Conservation (phyloP, 2,113 vertebrate species). For the Corythaixoides concolor region DNA sequence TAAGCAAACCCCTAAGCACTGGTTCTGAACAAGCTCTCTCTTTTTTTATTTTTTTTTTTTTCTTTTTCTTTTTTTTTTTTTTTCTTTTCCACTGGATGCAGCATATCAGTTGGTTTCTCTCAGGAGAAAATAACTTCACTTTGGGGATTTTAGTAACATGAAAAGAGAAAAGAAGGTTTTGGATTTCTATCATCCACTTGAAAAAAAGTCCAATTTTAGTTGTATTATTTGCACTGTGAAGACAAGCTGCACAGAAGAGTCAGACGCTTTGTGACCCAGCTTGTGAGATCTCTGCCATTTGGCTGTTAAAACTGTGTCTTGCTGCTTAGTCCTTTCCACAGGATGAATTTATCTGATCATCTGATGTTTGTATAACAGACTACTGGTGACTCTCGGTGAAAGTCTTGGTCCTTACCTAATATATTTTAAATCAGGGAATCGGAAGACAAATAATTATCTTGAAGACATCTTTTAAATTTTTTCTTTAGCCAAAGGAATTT, state of each 20-base stretch:
- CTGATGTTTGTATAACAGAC: neutral
- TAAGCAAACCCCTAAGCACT: slow-evolving; percentile 64
- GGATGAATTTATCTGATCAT: neutral
- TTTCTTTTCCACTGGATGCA: neutral
- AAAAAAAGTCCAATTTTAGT: neutral
- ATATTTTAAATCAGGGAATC: neutral
- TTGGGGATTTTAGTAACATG: neutral
- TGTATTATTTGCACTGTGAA: neutral
- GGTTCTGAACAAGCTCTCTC: slow-evolving; percentile 44
- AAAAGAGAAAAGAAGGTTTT: neutral
- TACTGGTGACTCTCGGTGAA: fast-evolving
- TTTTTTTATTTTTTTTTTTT: neutral
- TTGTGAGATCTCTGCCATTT: neutral
- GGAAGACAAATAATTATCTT: neutral
- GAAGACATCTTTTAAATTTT: neutral
- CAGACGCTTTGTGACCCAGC: neutral
- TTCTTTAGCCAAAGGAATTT: neutral
- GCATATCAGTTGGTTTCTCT: slow-evolving; percentile 15
- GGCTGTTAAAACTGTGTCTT: neutral
- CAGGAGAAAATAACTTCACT: slow-evolving; percentile 41
- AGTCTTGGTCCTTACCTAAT: neutral
- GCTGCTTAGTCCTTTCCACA: neutral
- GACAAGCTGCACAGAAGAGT: neutral
- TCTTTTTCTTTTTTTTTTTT: neutral
- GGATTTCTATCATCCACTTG: neutral